Evolutionary conservation across 1,140 invertebrate genomes (phyloP).

Genomic region (Steinernema feltiae): DNA sequence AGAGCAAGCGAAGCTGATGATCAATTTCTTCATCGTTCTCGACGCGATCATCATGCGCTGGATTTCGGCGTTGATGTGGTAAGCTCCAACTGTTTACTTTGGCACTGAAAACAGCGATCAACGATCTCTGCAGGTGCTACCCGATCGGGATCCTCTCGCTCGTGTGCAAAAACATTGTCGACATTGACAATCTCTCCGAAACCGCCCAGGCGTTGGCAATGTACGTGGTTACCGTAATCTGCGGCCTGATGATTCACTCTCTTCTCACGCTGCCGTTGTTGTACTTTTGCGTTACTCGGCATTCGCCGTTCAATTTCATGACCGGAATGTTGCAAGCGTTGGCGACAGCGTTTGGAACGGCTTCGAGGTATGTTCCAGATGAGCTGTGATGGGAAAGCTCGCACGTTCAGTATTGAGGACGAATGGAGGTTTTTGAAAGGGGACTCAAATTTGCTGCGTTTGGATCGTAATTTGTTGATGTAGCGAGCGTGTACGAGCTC

Average conservation of each 20-base stretch:
- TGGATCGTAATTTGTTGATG: too few relatives aligned
- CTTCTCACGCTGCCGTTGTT: slow-evolving; percentile 59
- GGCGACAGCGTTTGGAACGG: slow-evolving; percentile 82
- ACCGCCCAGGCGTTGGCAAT: slow-evolving; percentile 78
- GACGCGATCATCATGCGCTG: slow-evolving; percentile 62
- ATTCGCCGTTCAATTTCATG: slow-evolving; percentile 74
- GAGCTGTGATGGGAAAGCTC: too few relatives aligned
- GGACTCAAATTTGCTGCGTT: too few relatives aligned
- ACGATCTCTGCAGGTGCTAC: slow-evolving; percentile 69
- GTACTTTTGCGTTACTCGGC: slow-evolving; percentile 72
- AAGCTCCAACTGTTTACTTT: slow-evolving; percentile 41
- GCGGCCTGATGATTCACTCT: slow-evolving; percentile 67
- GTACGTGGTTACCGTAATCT: slow-evolving; percentile 82
- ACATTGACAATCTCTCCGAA: slow-evolving; percentile 73
- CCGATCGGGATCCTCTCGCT: slow-evolving; percentile 84
- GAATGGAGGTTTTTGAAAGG: too few relatives aligned
- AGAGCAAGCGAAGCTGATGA: slow-evolving; percentile 59
- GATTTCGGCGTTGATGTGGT: slow-evolving; percentile 79
- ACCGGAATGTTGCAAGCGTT: slow-evolving; percentile 78
- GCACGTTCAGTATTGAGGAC: too few relatives aligned
- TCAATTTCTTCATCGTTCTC: slow-evolving; percentile 62
- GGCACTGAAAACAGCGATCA: neutral
- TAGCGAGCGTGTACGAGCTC: too few relatives aligned
- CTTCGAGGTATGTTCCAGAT: too few relatives aligned
- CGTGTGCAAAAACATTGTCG: slow-evolving; percentile 78